These are phyloP conservation scores for Elaphurus davidianus DNA, from an alignment of 2,113 vertebrate species.

Conservation along the genomic window DNA sequence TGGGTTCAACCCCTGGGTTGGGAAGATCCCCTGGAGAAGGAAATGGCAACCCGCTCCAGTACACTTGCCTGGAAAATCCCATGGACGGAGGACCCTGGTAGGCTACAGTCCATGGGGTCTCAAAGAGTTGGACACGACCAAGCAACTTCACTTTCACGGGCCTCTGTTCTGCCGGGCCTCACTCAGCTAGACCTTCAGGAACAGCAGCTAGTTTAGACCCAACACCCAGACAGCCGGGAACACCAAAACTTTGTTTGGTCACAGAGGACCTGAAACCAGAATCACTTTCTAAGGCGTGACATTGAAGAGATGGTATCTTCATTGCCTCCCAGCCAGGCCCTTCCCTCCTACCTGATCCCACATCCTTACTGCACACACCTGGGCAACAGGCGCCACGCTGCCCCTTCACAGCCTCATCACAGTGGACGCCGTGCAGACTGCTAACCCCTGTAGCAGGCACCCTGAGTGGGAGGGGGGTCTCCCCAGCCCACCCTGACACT, in stretches of 20 bases:
- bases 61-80: background rate
- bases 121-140: background rate
- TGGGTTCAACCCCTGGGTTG: background rate
- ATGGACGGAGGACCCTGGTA: background rate
- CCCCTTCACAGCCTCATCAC: background rate
- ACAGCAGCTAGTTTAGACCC: background rate
- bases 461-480: background rate
- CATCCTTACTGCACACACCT: background rate
- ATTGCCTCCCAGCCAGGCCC: no score
- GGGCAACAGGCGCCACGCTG: background rate
- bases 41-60: background rate
- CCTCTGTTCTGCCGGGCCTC: background rate
- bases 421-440: background rate
- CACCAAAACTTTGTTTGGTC: background rate
- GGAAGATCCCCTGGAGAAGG: background rate
- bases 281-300: background rate
- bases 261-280: background rate
- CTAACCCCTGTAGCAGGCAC: background rate
- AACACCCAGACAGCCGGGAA: fast-evolving
- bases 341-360: background rate
- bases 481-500: fast-evolving
- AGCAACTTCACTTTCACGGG: background rate
- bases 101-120: background rate
- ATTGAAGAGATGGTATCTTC: background rate
- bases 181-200: background rate